Base-by-base conservation (phyloP, 2,113 vertebrate genomes). In the Edolisoma coerulescens region DNA sequence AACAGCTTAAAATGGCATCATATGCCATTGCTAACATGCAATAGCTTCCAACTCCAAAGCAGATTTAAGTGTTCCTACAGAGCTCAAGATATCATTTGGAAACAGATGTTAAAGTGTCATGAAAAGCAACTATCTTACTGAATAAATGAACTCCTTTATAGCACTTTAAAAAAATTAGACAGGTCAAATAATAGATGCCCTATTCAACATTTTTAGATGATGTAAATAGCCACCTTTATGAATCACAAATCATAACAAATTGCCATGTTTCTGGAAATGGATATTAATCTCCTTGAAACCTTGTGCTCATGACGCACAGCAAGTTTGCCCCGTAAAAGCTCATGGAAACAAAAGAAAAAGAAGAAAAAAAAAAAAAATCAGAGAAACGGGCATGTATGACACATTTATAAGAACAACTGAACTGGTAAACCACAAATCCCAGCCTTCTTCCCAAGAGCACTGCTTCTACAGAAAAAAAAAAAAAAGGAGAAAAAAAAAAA, bases 41-140 rank as follows among this genome's bases (percentile, higher is more conserved):
- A 70, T 92, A 86, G 64, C 71, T 95, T 94, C 94, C 89, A 97
- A 64, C 71, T 82, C 90, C 93, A 90, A 97, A 97, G 95, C 2
- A 96, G 83, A 96, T 96, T 90, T 96, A 96, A 94, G 95, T 95
- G 97, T 83, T 93, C 87, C 70, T 90, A 73, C 84, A 69, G 61
- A 95, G 92, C 89, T 95, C 85, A 97, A 95, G 90, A 64, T 85
- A 83, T 71, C 74, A 90, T 92, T 93, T 87, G 96, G 83, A 97
- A 97, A 92, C 87, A 95, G 93, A 96, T 97, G 96, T 94, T 93
- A 24, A 95, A 94, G 95, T 95, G 90, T 79, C 92, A 93, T 47
- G 60, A 89, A 87, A 96, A 96, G 96, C 94, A 96, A 84, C 57
- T 90, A 47, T 70, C 79, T 82, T 18, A 54, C 45, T 17, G 84